Evolutionary conservation across 2,797 vertebrate genomes (phyloP).

Genomic region (Myripristis jacobus): DNA sequence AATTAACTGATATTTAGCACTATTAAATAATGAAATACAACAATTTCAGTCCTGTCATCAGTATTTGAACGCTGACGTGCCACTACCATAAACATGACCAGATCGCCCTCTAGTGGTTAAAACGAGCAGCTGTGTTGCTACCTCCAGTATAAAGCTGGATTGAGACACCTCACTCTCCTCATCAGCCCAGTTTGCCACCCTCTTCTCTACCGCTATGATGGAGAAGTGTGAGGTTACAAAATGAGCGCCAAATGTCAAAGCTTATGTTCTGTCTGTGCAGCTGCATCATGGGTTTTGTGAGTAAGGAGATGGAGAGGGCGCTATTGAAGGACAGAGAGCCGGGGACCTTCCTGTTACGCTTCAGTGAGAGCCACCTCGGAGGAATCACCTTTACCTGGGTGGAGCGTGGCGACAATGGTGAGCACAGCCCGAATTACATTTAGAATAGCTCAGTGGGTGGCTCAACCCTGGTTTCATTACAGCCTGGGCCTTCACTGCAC

Average conservation of each 20-base stretch:
- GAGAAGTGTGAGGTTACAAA: not conserved
- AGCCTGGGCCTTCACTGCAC: too few relatives aligned
- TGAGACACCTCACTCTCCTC: too few relatives aligned
- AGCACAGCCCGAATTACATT: constrained; percentile 16
- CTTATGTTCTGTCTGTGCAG: constrained; percentile 72
- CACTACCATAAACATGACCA: too few relatives aligned
- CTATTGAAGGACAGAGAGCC: constrained; percentile 92
- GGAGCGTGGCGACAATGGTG: constrained; percentile 91
- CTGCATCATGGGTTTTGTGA: constrained; percentile 97
- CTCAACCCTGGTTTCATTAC: too few relatives aligned
- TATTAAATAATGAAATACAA: too few relatives aligned
- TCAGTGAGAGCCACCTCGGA: constrained; percentile 97
- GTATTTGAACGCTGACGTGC: too few relatives aligned
- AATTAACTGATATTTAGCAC: too few relatives aligned
- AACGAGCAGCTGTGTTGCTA: too few relatives aligned
- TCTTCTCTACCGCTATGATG: not conserved
- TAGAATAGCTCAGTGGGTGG: not conserved
- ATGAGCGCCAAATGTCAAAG: not conserved
- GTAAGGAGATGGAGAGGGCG: constrained; percentile 93
- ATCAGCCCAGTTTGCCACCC: too few relatives aligned
- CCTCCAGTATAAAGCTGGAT: too few relatives aligned
- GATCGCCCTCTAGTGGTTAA: too few relatives aligned
- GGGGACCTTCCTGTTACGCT: constrained; percentile 94
- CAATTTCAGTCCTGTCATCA: too few relatives aligned
- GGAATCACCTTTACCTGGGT: constrained; percentile 99